Evolutionary conservation across 2,888 invertebrate species (phyloP).

Genomic region (Lutraria lutraria): DNA sequence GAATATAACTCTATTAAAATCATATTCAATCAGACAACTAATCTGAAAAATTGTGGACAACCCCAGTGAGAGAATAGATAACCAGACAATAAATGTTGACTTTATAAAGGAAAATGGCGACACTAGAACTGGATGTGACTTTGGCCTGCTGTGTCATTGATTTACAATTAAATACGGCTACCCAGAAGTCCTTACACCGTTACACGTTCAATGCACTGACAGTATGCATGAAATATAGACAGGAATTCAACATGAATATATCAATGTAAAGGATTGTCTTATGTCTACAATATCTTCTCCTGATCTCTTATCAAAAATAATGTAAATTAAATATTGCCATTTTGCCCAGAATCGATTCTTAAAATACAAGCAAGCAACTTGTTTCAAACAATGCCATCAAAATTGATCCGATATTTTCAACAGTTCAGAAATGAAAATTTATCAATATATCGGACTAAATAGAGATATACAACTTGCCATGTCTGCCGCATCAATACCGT

Average conservation of each 20-base stretch:
- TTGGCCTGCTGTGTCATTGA: constrained; percentile 38
- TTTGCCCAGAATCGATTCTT: neutral
- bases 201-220: neutral
- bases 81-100: constrained; percentile 34
- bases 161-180: constrained; percentile 29
- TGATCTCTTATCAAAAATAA: constrained; percentile 13
- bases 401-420: neutral
- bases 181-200: neutral
- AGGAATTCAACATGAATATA: neutral
- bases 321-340: neutral
- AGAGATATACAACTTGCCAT: neutral
- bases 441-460: neutral
- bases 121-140: constrained; percentile 3
- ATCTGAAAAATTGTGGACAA: neutral
- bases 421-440: constrained; percentile 7
- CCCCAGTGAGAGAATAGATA: constrained; percentile 18
- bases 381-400: constrained; percentile 19
- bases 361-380: neutral
- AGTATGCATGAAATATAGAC: neutral
- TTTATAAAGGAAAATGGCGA: constrained; percentile 24
- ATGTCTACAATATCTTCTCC: neutral
- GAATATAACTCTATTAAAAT: constrained; percentile 7
- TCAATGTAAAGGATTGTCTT: neutral
- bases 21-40: constrained; percentile 4
- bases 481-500: neutral